phyloP scores from a whole-genome alignment of 92 coral and sea anemone species.

The Palythoa grandis region DNA sequence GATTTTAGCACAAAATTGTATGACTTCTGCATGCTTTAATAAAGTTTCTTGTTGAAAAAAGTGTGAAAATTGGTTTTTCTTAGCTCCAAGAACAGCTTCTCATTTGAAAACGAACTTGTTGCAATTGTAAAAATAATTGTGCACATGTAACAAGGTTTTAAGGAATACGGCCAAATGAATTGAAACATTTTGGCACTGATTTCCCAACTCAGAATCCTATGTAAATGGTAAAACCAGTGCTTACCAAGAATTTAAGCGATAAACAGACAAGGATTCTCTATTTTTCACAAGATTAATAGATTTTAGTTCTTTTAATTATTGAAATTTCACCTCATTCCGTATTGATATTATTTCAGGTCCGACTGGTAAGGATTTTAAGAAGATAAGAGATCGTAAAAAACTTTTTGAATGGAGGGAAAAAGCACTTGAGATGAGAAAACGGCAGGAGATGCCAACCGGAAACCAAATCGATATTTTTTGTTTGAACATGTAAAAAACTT shows the following conservation, averaged over 20 bases:
- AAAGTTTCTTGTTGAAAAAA: too few species aligned
- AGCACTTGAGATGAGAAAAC: not conserved
- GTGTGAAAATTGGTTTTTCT: too few species aligned
- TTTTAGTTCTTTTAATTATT: not conserved
- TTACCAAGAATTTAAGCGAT: not conserved
- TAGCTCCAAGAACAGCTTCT: too few species aligned
- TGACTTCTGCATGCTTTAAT: too few species aligned
- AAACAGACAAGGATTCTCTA: not conserved
- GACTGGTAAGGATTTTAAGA: not conserved
- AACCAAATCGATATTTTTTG: not conserved
- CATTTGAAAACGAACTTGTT: too few species aligned
- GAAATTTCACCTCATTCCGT: not conserved
- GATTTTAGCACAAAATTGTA: too few species aligned
- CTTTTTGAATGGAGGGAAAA: not conserved
- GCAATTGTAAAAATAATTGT: too few species aligned
- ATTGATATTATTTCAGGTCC: not conserved
- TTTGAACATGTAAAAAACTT: not conserved
- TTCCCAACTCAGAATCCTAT: not conserved
- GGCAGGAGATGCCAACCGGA: not conserved
- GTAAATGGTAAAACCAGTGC: not conserved
- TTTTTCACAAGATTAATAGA: not conserved
- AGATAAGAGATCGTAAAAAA: not conserved
- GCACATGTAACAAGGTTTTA: not conserved
- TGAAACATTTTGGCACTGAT: not conserved
- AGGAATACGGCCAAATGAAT: not conserved